phyloP scores from a whole-genome alignment of 2,113 vertebrate genomes.

The Oceanites oceanicus region DNA sequence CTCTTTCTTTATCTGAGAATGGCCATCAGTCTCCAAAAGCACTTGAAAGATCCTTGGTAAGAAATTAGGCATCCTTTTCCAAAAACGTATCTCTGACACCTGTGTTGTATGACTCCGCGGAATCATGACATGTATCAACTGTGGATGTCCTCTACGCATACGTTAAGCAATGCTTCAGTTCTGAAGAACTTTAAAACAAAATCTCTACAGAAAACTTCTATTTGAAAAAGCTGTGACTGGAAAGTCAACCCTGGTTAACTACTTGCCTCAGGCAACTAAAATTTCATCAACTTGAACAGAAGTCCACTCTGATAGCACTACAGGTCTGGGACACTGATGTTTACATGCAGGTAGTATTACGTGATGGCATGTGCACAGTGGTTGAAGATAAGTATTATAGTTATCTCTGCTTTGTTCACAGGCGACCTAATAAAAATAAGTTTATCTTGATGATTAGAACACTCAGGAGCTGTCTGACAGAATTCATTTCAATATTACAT shows the following conservation, averaged over 20 bases:
- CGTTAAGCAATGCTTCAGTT: background rate
- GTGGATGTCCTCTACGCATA: background rate
- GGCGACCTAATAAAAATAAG: background rate
- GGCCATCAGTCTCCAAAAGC: background rate
- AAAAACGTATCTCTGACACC: background rate
- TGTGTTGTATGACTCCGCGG: no score
- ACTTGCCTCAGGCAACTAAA: background rate
- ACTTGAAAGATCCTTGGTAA: background rate
- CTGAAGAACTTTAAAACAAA: background rate
- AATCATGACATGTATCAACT: background rate
- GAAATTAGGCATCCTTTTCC: background rate
- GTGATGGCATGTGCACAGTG: accelerated
- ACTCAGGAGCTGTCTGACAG: background rate
- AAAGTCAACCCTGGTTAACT: background rate
- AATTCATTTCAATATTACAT: background rate
- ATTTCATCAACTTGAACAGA: background rate
- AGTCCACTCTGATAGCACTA: background rate
- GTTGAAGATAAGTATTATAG: background rate
- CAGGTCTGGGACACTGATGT: background rate
- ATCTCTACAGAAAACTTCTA: background rate
- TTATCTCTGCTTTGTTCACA: background rate
- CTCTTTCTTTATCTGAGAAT: background rate
- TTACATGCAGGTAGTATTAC: accelerated
- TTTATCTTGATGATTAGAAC: background rate
- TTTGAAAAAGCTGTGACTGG: background rate